Evolutionary conservation across 2,888 invertebrate species (phyloP).

Genomic region (Acrobasis repandana): DNA sequence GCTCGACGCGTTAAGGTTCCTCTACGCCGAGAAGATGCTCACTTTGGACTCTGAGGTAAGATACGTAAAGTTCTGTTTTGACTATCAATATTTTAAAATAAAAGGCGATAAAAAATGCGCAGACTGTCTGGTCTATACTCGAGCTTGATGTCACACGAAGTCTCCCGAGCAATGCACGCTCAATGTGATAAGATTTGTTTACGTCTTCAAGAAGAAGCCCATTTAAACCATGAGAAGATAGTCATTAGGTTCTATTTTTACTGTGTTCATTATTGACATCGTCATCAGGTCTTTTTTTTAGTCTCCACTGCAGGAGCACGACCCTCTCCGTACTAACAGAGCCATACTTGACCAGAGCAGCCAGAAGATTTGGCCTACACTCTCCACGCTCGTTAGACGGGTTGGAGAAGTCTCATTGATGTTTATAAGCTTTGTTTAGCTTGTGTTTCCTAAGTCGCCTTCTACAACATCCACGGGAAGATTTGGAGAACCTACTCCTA

Average conservation of each 20-base stretch:
- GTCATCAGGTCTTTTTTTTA: too few relatives aligned
- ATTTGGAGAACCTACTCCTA: too few relatives aligned
- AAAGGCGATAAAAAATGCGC: background rate
- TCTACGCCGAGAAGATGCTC: constrained; percentile 95
- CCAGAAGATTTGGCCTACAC: too few relatives aligned
- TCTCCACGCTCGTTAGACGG: too few relatives aligned
- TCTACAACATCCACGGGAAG: too few relatives aligned
- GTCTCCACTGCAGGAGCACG: too few relatives aligned
- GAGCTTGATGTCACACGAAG: background rate
- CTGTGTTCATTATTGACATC: background rate
- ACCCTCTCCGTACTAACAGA: too few relatives aligned
- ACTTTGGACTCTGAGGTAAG: constrained; percentile 90
- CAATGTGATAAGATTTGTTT: background rate
- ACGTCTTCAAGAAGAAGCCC: background rate
- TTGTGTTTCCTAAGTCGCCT: too few relatives aligned
- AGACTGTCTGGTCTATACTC: background rate
- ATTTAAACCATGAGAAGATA: background rate
- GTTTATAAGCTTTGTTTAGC: too few relatives aligned
- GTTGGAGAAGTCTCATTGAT: too few relatives aligned
- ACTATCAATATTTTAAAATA: background rate
- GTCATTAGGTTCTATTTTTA: background rate
- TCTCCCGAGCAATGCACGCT: background rate
- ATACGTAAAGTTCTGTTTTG: background rate
- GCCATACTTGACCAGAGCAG: too few relatives aligned
- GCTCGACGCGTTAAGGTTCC: constrained; percentile 92